Conservation (phyloP, 2,113 vertebrate species). For the Chlorocebus sabaeus region DNA sequence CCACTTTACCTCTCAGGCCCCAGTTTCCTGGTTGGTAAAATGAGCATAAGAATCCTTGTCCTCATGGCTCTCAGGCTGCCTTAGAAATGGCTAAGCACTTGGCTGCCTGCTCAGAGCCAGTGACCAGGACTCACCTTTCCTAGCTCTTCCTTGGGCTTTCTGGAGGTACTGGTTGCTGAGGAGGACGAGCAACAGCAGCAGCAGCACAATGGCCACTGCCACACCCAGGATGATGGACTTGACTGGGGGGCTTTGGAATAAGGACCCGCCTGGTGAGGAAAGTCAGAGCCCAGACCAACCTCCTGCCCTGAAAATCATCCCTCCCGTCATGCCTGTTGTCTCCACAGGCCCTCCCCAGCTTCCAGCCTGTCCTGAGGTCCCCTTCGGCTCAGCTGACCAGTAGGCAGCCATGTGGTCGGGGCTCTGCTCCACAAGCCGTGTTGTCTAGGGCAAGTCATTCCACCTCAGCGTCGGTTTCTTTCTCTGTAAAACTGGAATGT, state of each 20-base stretch:
- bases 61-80: accelerated
- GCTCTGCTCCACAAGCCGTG: accelerated
- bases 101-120: accelerated
- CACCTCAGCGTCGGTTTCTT: background rate
- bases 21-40: background rate
- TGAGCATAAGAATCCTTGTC: no score
- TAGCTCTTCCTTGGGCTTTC: background rate
- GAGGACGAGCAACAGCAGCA: background rate
- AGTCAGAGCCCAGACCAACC: background rate
- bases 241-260: background rate
- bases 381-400: background rate
- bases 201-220: background rate
- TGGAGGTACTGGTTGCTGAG: background rate
- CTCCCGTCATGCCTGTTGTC: background rate
- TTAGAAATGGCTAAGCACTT: background rate
- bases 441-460: background rate
- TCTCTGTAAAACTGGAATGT: background rate
- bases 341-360: accelerated
- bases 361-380: background rate
- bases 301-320: background rate
- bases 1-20: background rate
- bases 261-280: background rate
- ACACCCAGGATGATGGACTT: background rate
- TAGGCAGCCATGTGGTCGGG: no score
- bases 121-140: conserved; percentile 25